phyloP scores from a whole-genome alignment of 2,888 invertebrate genomes.

The Amitus sp. region DNA sequence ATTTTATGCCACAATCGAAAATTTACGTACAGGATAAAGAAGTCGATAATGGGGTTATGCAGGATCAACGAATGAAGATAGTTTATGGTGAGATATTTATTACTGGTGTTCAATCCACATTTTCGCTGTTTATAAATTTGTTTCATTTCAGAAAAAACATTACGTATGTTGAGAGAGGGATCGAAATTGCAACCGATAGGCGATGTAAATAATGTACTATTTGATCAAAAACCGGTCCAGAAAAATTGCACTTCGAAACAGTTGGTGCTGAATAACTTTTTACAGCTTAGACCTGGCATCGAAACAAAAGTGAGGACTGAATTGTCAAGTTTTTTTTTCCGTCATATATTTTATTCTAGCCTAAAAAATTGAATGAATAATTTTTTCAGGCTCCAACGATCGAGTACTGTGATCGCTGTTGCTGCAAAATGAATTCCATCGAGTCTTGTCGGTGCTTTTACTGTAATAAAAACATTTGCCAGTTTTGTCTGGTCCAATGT shows the following conservation, averaged over 20 bases:
- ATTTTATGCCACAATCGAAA: constrained; percentile 4
- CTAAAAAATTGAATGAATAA: background rate
- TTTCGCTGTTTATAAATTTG: too few relatives aligned
- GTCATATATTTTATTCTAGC: background rate
- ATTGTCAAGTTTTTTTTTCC: background rate
- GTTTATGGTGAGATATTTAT: constrained; percentile 4
- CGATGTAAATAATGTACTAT: background rate
- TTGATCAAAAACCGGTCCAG: background rate
- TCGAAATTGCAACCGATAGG: background rate
- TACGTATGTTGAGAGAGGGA: background rate
- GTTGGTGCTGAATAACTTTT: background rate
- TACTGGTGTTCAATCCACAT: too few relatives aligned
- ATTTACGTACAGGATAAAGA: constrained; percentile 5
- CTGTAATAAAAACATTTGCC: background rate
- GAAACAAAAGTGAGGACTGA: background rate
- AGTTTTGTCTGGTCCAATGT: background rate
- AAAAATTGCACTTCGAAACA: background rate
- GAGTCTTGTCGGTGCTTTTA: background rate
- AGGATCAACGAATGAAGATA: background rate
- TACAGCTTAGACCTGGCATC: background rate
- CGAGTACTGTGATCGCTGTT: background rate
- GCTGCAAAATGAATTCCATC: background rate
- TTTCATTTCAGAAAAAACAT: constrained; percentile 4
- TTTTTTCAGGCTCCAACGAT: background rate
- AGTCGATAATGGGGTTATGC: background rate